phyloP scores from a whole-genome alignment of 2,113 vertebrate species.

The Cnemophilus loriae region DNA sequence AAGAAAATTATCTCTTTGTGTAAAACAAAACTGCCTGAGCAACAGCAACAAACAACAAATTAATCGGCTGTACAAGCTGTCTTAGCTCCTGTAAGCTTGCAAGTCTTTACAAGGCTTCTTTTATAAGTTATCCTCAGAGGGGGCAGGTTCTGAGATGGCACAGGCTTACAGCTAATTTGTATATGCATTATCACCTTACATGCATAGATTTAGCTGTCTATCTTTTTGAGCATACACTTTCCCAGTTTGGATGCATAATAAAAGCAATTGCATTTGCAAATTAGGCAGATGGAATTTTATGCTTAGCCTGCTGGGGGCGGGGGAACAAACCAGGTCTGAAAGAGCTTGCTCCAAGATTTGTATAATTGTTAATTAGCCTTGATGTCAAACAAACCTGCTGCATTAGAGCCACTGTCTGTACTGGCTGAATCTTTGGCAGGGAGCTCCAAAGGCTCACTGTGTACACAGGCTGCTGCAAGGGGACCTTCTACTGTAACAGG shows the following conservation, averaged over 20 bases:
- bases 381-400: constrained; percentile 22
- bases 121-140: background rate
- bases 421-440: background rate
- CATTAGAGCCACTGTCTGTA: background rate
- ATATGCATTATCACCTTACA: background rate
- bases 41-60: background rate
- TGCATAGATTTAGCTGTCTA: background rate
- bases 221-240: background rate
- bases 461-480: background rate
- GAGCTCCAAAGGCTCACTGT: background rate
- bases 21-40: background rate
- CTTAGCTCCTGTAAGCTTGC: background rate
- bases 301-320: background rate
- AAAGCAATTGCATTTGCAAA: constrained; percentile 34
- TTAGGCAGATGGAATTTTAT: constrained; percentile 28
- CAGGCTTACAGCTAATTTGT: background rate
- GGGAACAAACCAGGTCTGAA: background rate
- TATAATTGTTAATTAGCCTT: constrained; percentile 29
- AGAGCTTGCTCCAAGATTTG: constrained; percentile 2
- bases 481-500: background rate
- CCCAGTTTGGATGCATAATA: constrained; percentile 18
- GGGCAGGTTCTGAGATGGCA: background rate
- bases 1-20: background rate
- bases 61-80: background rate
- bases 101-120: background rate